These are phyloP conservation scores for Abscondita cerata DNA, from an alignment of 2,888 invertebrate species.

Conservation along the genomic window DNA sequence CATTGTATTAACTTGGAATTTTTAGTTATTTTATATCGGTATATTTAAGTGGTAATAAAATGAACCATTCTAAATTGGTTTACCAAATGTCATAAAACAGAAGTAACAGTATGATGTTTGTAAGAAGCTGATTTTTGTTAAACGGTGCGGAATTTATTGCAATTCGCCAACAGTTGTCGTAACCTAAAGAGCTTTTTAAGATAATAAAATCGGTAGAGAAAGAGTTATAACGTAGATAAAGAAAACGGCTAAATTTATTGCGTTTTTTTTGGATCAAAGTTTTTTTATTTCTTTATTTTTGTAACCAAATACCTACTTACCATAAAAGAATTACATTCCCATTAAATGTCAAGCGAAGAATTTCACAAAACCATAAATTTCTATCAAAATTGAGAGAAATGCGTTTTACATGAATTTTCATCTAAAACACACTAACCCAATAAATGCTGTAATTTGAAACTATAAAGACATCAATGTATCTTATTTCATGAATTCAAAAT, in stretches of 20 bases:
- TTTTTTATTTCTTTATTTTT: too few relatives aligned
- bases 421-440: too few relatives aligned
- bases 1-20: constrained; percentile 20
- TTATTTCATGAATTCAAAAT: not conserved
- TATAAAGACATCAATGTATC: too few relatives aligned
- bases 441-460: too few relatives aligned
- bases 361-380: too few relatives aligned
- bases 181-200: constrained; percentile 19
- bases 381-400: too few relatives aligned
- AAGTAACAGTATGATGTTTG: constrained; percentile 11
- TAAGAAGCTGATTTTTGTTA: constrained; percentile 19
- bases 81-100: constrained; percentile 30
- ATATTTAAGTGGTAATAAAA: constrained; percentile 29
- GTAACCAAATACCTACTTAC: not conserved
- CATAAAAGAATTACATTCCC: too few relatives aligned
- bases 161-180: constrained; percentile 14
- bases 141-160: constrained; percentile 22
- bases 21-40: constrained; percentile 25
- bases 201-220: constrained; percentile 18
- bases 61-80: constrained; percentile 25
- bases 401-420: too few relatives aligned
- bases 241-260: too few relatives aligned
- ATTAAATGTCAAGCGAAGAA: too few relatives aligned
- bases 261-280: too few relatives aligned
- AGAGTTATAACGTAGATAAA: constrained; percentile 1